Evolutionary conservation across 2,888 invertebrate species (phyloP), one percentile per base, ranked within the genome.

Genomic region (Eustalomyia histrio): DNA sequence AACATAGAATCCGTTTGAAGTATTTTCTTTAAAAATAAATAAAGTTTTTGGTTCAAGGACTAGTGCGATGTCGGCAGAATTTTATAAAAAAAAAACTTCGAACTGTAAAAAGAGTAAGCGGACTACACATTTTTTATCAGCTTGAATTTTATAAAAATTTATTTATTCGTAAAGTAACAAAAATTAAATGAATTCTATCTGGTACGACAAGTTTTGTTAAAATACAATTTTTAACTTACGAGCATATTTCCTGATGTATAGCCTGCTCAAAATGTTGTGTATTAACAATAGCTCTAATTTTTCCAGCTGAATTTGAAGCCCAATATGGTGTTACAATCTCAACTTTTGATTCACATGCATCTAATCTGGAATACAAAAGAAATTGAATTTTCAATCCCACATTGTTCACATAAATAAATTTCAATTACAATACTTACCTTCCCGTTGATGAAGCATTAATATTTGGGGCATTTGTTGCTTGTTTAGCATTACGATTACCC

Each of bases 201-300:
- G n/a, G n/a, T n/a, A n/a, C n/a, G n/a, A n/a, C n/a, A n/a, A n/a
- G n/a, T n/a, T n/a, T n/a, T n/a, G n/a, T n/a, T n/a, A n/a, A n/a
- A n/a, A 39, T 39, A 12, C 1, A 39, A 12, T 39, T 39, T 39
- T 39, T 9, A 83, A 93, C 94, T 93, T 92, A 97, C 97, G 96
- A 94, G 93, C 97, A 97, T 80, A 97, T 95, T 93, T 97, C 97
- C 90, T 97, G 97, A 89, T 97, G 97, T 86, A 97, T 97, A 64
- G 97, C 97, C 90, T 97, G 97, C 88, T 97, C 97, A 87, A 97
- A 97, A 91, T 97, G 97, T 91, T 97, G 97, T 10, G 97, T 97
- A 90, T 97, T 97, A 65, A 97, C 97, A 83, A 97, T 96, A 35
- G 97, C 97, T 69, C 97, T 93, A 74, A 97, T 94, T 91, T 97